Conservation (phyloP, 2,113 vertebrate genomes). For the Corvus hawaiiensis region DNA sequence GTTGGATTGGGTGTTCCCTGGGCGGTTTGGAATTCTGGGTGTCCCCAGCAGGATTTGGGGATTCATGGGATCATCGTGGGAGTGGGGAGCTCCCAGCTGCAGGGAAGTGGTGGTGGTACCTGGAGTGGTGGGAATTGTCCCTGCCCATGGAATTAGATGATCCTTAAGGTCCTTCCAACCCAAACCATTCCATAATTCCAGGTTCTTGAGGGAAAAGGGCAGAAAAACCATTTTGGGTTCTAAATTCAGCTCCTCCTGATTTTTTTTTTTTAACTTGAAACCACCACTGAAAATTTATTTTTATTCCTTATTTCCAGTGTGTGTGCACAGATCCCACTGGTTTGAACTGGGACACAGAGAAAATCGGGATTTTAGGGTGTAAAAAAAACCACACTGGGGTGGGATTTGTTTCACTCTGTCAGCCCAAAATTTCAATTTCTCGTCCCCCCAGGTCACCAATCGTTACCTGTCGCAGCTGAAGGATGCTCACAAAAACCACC, state of each 20-base stretch:
- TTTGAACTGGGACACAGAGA: background rate
- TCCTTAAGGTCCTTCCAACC: background rate
- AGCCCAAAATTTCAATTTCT: accelerated
- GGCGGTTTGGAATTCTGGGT: accelerated
- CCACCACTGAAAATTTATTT: background rate
- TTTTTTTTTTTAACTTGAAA: background rate
- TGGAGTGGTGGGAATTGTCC: accelerated
- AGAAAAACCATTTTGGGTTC: background rate
- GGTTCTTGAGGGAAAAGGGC: background rate
- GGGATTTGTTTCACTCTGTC: background rate
- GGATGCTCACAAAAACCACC: constrained; percentile 87
- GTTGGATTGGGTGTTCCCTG: accelerated
- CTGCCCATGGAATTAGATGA: background rate
- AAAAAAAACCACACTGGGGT: accelerated
- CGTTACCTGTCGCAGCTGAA: constrained; percentile 95
- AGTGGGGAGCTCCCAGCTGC: accelerated
- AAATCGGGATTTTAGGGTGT: background rate
- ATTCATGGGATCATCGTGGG: accelerated
- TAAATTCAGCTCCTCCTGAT: background rate
- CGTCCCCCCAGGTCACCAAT: constrained; percentile 79
- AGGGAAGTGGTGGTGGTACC: accelerated
- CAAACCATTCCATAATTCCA: background rate
- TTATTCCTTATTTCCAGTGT: accelerated
- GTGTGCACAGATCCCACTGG: accelerated
- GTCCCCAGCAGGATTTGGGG: background rate